Conservation (phyloP, 2,888 invertebrate genomes). For the Hedya salicella region DNA sequence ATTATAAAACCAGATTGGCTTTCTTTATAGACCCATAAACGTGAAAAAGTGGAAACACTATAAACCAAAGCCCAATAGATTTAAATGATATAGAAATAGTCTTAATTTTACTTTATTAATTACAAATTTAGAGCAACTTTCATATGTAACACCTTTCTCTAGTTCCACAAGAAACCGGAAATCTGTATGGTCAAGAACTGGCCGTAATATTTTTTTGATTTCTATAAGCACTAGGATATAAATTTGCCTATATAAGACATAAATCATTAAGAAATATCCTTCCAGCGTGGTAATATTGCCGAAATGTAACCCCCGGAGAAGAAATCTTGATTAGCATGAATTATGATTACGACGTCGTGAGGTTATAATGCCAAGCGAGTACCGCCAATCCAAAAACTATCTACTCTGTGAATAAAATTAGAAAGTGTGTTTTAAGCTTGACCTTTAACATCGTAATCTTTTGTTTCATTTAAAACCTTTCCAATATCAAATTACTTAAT, state of each 20-base stretch:
- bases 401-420: constrained; percentile 39
- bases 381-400: constrained; percentile 27
- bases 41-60: constrained; percentile 5
- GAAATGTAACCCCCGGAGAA: not conserved
- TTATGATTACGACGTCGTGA: constrained; percentile 32
- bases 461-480: constrained; percentile 40
- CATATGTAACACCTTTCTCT: constrained; percentile 37
- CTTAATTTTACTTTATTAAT: constrained; percentile 30
- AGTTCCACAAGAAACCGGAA: constrained; percentile 6
- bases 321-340: constrained; percentile 25
- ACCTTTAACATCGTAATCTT: constrained; percentile 42
- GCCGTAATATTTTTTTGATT: not conserved
- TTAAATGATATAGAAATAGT: constrained; percentile 31
- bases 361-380: constrained; percentile 30
- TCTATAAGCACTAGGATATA: not conserved
- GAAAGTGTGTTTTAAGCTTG: constrained; percentile 38
- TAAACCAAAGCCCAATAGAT: constrained; percentile 28
- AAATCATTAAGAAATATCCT: not conserved
- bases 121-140: constrained; percentile 31
- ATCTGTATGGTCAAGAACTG: constrained; percentile 13
- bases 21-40: constrained; percentile 10
- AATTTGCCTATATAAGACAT: not conserved
- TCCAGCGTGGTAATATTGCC: not conserved
- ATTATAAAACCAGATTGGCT: constrained; percentile 17
- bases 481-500: constrained; percentile 37